Conservation (phyloP, 2,888 invertebrate species). For the Catocala sponsa region DNA sequence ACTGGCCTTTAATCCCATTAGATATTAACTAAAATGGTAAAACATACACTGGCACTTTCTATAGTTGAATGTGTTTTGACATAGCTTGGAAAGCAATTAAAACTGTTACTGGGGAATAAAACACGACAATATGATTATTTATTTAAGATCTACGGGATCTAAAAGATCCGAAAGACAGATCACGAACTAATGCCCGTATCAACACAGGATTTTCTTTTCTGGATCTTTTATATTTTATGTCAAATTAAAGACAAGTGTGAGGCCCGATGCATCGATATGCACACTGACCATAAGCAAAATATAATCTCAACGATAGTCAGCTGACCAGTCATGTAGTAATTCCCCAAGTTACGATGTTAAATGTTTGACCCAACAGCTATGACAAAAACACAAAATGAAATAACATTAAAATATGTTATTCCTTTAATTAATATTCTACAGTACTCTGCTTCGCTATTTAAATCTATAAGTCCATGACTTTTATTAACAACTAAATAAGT, state of each 20-base stretch:
- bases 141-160: no score
- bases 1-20: constrained; percentile 84
- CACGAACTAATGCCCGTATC: no score
- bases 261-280: no score
- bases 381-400: constrained; percentile 41
- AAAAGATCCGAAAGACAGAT: no score
- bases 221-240: no score
- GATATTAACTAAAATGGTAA: constrained; percentile 71
- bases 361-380: constrained; percentile 18
- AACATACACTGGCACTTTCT: constrained; percentile 67
- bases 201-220: no score
- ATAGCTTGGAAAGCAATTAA: constrained; percentile 20
- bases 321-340: no score
- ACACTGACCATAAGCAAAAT: no score
- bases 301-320: not conserved
- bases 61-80: constrained; percentile 42
- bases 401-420: constrained; percentile 38
- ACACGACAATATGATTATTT: not conserved
- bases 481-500: constrained; percentile 51
- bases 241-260: no score
- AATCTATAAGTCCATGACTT: constrained; percentile 54
- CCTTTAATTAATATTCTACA: constrained; percentile 26
- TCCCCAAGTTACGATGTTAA: not conserved
- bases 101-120: not conserved
- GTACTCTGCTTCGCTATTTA: constrained; percentile 51